These are phyloP conservation scores for Noctua janthe DNA, from an alignment of 2,888 invertebrate genomes.

Conservation along the genomic window DNA sequence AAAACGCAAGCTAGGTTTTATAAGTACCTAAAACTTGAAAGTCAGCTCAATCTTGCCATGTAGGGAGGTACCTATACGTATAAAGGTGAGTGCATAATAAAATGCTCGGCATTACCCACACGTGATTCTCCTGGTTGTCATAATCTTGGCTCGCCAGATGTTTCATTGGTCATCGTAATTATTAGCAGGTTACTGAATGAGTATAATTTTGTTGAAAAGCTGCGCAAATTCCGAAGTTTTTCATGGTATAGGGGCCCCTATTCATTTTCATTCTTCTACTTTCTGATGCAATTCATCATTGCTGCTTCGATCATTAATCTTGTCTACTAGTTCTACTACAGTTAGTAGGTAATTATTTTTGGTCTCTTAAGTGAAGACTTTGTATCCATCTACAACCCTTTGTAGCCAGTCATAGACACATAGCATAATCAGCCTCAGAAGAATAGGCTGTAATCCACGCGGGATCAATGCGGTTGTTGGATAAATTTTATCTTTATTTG, in stretches of 20 bases:
- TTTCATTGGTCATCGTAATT: constrained; percentile 13
- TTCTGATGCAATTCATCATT: constrained; percentile 10
- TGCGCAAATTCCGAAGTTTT: background rate
- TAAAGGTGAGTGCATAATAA: constrained; percentile 5
- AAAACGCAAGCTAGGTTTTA: background rate
- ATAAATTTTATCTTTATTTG: background rate
- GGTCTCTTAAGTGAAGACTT: background rate
- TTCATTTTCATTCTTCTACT: constrained; percentile 8
- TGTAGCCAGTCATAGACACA: background rate
- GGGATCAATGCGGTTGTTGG: background rate
- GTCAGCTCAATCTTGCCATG: background rate
- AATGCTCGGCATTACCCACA: background rate
- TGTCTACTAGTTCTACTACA: background rate
- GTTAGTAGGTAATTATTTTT: background rate
- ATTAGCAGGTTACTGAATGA: background rate
- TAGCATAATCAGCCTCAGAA: background rate
- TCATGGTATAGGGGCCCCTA: background rate
- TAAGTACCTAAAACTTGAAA: background rate
- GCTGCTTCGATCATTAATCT: background rate
- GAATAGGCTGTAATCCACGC: background rate
- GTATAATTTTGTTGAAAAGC: background rate
- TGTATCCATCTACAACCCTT: background rate
- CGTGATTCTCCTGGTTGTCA: constrained; percentile 5
- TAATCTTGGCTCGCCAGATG: constrained; percentile 13
- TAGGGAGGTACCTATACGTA: background rate